Evolutionary conservation across 2,888 invertebrate genomes (phyloP).

Genomic region (Cephus runcator): DNA sequence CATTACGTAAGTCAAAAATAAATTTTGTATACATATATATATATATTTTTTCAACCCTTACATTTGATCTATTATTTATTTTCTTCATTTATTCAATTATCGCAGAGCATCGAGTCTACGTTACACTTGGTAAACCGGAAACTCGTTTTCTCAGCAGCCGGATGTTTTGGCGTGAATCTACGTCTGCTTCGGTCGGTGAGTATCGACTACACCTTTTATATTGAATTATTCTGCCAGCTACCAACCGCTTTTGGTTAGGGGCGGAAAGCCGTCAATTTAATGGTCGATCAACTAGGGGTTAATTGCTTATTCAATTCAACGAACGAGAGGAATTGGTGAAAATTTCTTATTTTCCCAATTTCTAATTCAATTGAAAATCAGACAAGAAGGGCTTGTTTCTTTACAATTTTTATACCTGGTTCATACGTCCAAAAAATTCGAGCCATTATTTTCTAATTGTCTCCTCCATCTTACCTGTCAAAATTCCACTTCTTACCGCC

Average conservation of each 20-base stretch:
- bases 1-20: slow-evolving; percentile 9
- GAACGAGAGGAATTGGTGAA: too few relatives aligned
- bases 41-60: background rate
- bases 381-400: too few relatives aligned
- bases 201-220: background rate
- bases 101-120: slow-evolving; percentile 36
- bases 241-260: too few relatives aligned
- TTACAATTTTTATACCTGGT: too few relatives aligned
- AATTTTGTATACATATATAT: too few relatives aligned
- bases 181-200: slow-evolving; percentile 55
- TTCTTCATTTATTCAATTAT: slow-evolving; percentile 1
- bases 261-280: too few relatives aligned
- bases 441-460: background rate
- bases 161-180: slow-evolving; percentile 54
- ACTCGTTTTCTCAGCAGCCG: slow-evolving; percentile 55
- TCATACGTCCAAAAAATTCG: too few relatives aligned
- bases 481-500: background rate
- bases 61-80: background rate
- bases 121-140: slow-evolving; percentile 49
- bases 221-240: too few relatives aligned
- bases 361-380: too few relatives aligned
- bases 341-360: too few relatives aligned
- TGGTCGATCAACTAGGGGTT: too few relatives aligned
- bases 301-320: too few relatives aligned
- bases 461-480: background rate